Percentiles rank a stretch among this genome's conserved stretches.
These are phyloP conservation scores for Petrophora chlorosata DNA, from an alignment of 2,888 invertebrate species.

Conservation along the genomic window DNA sequence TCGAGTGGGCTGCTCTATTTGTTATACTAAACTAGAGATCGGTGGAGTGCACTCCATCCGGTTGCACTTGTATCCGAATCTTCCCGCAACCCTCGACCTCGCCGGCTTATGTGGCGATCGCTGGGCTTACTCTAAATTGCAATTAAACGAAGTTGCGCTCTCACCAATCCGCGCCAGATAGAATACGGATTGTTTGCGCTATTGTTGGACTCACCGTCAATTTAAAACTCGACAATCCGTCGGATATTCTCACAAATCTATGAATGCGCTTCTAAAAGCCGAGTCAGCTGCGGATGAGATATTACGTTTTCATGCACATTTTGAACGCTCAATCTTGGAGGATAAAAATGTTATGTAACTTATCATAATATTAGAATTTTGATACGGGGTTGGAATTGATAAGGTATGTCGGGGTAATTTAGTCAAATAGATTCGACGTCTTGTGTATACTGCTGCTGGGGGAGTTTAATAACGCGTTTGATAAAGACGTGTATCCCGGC, in stretches of 20 bases:
- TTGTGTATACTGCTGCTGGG: conserved; percentile 60
- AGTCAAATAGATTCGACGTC: conserved; percentile 59
- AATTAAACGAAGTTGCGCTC: conserved; percentile 65
- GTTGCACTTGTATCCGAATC: conserved; percentile 52
- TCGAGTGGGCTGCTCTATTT: conserved; percentile 33
- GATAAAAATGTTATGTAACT: conserved; percentile 39
- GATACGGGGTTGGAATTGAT: conserved; percentile 31
- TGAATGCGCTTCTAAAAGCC: conserved; percentile 39
- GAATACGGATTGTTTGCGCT: conserved; percentile 38
- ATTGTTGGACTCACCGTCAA: conserved; percentile 26
- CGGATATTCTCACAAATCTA: conserved; percentile 39
- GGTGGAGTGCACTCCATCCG: conserved; percentile 52
- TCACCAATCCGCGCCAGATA: conserved; percentile 34
- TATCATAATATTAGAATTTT: conserved; percentile 34
- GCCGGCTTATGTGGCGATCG: conserved; percentile 68
- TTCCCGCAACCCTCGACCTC: conserved; percentile 60
- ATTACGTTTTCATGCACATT: conserved; percentile 52
- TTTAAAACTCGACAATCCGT: conserved; percentile 28
- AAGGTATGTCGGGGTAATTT: conserved; percentile 49
- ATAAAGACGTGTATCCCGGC: conserved; percentile 69
- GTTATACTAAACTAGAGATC: conserved; percentile 59
- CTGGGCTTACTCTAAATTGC: conserved; percentile 71
- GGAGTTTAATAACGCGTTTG: conserved; percentile 73
- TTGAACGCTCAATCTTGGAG: conserved; percentile 44
- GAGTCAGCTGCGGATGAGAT: conserved; percentile 52